Base-by-base conservation (phyloP, 2,888 invertebrate genomes). In the Polyommatus iphigenia region DNA sequence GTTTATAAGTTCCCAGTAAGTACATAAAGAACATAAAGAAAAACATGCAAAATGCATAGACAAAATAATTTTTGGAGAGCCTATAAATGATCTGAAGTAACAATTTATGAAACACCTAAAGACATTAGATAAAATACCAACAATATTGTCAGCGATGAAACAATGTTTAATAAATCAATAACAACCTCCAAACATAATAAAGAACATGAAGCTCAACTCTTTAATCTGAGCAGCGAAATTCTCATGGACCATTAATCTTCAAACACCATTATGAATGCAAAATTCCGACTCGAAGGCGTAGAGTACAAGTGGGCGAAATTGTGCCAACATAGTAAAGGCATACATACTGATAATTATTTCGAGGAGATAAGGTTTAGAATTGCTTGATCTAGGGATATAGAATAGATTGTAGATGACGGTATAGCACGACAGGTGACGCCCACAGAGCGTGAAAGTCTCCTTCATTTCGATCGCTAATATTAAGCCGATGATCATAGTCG, bases 381-480 rank as follows among this genome's bases (percentile, higher is more conserved):
- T 2, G 59, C 54, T 62, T 24, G 73, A 50, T 10, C 46, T 13
- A 13, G 15, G 8, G 32, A 18, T 59, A 73, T 71, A 32, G 41
- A 46, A 76, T 32, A 79, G 67, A 78, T 76, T 71, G 78, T 71
- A 54, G 71, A 41, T 32, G 82, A 83, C 84, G 84, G 87, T 88
- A 87, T 82, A 82, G 86, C 85, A 87, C 88, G 85, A 85, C 88
- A 89, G 89, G 89, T 87, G 88, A 86, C 90, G 89, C 89, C 90
- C 88, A 90, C 89, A 80, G 80, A 82, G 80, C 85, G 87, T 85
- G 90, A 90, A 90, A 90, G 89, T 88, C 85, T 84, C 84, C 83
- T 85, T 85, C 83, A 79, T 67, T 72, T 76, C 73, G 77, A 78
- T 80, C 78, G 80, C 78, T 78, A 76, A 71, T 76, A 78, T 57